phyloP scores from a whole-genome alignment of 2,113 vertebrate genomes.

The Eclectus roratus region DNA sequence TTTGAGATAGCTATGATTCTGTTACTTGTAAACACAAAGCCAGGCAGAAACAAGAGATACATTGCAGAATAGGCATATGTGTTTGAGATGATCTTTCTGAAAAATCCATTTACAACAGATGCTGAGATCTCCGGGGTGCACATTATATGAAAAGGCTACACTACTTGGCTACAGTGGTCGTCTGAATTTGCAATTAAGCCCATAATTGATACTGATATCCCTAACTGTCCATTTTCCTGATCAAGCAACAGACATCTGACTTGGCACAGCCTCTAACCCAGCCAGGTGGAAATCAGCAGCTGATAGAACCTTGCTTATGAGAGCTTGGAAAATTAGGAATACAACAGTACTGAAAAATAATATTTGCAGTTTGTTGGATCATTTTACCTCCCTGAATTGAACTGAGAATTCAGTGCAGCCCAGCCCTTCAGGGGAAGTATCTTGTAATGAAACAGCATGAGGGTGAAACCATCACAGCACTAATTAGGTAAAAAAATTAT shows the following conservation, averaged over 20 bases:
- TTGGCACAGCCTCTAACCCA: background rate
- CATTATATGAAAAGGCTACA: background rate
- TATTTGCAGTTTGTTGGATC: background rate
- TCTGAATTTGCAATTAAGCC: background rate
- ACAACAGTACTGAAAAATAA: background rate
- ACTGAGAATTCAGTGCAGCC: background rate
- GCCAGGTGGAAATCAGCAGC: background rate
- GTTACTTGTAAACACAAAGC: background rate
- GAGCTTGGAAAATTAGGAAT: background rate
- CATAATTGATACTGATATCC: background rate
- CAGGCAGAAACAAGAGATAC: background rate
- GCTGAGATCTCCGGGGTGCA: background rate
- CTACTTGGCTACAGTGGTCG: background rate
- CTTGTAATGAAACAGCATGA: background rate
- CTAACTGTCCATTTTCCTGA: background rate
- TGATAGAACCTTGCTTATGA: background rate
- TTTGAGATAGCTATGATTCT: background rate
- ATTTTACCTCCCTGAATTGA: background rate
- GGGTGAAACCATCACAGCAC: fast-evolving
- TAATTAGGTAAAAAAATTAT: background rate
- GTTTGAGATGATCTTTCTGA: fast-evolving
- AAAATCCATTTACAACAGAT: background rate
- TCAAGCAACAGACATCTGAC: background rate
- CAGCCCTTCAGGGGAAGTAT: background rate
- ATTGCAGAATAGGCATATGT: background rate